These are phyloP conservation scores for Calidris pygmaea DNA, from an alignment of 2,113 vertebrate genomes.

Conservation along the genomic window DNA sequence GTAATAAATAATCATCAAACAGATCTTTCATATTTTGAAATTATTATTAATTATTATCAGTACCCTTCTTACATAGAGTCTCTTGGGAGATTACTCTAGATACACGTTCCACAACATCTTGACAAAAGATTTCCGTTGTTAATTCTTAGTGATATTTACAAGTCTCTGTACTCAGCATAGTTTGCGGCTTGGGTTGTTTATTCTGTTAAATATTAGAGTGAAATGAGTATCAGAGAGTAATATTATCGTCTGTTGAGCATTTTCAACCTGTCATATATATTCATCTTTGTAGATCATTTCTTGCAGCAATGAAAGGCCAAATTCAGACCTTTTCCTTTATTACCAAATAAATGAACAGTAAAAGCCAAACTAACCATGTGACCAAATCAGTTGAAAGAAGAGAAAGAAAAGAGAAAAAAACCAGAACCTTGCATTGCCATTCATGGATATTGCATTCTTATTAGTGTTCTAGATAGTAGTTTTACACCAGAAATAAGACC, in stretches of 20 bases:
- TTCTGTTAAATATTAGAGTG: not conserved
- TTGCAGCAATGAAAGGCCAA: not conserved
- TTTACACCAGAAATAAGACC: not conserved
- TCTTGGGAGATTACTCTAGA: not conserved
- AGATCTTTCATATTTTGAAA: not conserved
- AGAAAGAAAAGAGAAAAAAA: too few species aligned
- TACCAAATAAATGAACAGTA: not conserved
- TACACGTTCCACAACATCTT: not conserved
- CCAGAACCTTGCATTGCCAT: accelerated
- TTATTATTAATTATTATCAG: not conserved
- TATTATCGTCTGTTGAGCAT: not conserved
- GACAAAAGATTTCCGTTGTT: not conserved
- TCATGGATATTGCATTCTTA: not conserved
- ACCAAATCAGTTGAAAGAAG: not conserved
- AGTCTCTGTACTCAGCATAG: not conserved
- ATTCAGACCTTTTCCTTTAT: not conserved
- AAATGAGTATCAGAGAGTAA: not conserved
- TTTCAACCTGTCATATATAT: not conserved
- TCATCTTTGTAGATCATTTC: not conserved
- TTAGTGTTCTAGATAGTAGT: not conserved
- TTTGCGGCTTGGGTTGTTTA: not conserved
- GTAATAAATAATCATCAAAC: not conserved
- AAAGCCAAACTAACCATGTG: not conserved
- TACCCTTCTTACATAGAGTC: not conserved
- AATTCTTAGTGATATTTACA: not conserved